These are phyloP conservation scores for Istiophorus platypterus DNA, from an alignment of 2,113 vertebrate genomes.

Conservation along the genomic window DNA sequence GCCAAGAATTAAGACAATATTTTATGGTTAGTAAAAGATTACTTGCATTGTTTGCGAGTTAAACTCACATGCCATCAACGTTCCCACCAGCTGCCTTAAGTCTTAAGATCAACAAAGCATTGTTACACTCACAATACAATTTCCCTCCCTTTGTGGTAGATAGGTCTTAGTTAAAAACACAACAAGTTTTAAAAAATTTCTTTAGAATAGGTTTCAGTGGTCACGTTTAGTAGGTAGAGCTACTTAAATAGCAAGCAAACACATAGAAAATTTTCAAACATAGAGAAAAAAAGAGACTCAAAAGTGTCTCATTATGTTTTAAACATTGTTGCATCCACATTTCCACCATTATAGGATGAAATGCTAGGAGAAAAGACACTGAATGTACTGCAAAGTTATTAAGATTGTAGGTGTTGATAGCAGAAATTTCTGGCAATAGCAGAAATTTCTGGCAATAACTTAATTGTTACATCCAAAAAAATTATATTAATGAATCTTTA, in stretches of 20 bases:
- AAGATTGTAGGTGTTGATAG: neutral
- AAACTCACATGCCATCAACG: neutral
- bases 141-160: neutral
- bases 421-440: neutral
- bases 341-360: neutral
- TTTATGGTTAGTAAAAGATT: neutral
- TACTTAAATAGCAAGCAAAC: neutral
- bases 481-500: neutral
- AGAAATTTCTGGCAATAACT: neutral
- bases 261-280: neutral
- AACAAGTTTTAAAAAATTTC: neutral
- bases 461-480: constrained; percentile 2
- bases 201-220: neutral
- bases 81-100: too few species aligned
- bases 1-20: neutral
- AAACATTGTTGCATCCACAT: neutral
- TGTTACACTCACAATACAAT: too few species aligned
- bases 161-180: neutral
- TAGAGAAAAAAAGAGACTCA: neutral
- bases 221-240: neutral
- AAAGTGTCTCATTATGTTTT: neutral
- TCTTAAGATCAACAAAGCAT: too few species aligned
- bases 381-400: neutral
- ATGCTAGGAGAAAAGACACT: neutral
- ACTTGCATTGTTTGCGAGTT: neutral